Evolutionary conservation across 2,113 vertebrate genomes (phyloP), one percentile per base, ranked within the genome.

Genomic region (Eubucco bourcierii): DNA sequence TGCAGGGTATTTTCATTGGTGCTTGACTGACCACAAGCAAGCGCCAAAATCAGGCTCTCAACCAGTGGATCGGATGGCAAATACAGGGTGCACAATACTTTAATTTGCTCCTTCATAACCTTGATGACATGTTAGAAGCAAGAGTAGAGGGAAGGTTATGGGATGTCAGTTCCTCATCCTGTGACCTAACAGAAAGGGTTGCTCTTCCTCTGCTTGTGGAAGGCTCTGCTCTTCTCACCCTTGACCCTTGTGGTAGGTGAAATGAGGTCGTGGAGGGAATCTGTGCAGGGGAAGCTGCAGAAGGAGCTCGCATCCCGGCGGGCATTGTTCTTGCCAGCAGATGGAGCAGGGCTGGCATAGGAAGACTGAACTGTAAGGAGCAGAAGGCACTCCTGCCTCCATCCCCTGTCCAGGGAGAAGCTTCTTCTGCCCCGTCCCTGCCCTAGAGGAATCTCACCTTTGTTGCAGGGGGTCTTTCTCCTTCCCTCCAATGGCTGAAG

Each of bases 311-410:
- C 6, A 70, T 68, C 7, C 50, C 7, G 1, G 37, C 4, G 1
- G 67, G 31, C 15, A 2, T 83, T 70, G 44, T 9, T 91, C 72
- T 53, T 95, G 76, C 95, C 94, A 93, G 88, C 73, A 95, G 94
- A 91, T 90, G 93, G 93, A 95, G 95, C 83, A 93, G 88, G 68
- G 31, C 52, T 94, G 93, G 94, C 92, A 67, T 1, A 37, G 58
- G 64, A 85, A 67, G 37, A 78, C 23, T 0, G 5, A 82, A 28
- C 27, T 6, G 24, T 1, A 31, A 31, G 29, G 18, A 50, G 6
- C 17, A 60, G 21, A 29, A 88, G 24, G 55, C 27, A 18, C 24
- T 75, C 18, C 34, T 73, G 63, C 56, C 52, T 60, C 68, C 9
- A 17, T 19, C 25, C 27, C 23, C 17, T 80, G 46, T 80, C 25